Evolutionary conservation across 1,140 invertebrate species (phyloP).

Genomic region (Panulirus ornatus): DNA sequence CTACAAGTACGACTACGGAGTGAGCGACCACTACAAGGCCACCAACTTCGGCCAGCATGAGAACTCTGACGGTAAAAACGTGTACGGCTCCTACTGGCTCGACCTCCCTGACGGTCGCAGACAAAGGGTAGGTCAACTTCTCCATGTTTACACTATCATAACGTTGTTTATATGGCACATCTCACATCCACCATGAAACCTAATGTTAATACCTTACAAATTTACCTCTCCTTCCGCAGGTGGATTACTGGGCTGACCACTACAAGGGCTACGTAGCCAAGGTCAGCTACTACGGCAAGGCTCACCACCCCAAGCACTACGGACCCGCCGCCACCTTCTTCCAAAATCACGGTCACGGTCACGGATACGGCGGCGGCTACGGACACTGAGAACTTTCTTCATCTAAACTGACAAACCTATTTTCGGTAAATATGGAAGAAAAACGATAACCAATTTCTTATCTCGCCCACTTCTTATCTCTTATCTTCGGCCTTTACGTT

Average conservation of each 20-base stretch:
- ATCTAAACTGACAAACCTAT: neutral
- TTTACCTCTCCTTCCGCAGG: neutral
- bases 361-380: neutral
- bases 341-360: neutral
- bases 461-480: too few species aligned
- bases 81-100: constrained; percentile 74
- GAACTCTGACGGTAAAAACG: constrained; percentile 76
- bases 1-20: constrained; percentile 88
- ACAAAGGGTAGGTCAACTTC: constrained; percentile 43
- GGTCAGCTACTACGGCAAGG: constrained; percentile 45
- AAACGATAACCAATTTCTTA: neutral
- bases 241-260: constrained; percentile 42
- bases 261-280: constrained; percentile 35
- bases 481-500: too few species aligned
- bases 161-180: neutral
- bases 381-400: neutral
- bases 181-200: neutral
- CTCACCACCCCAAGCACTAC: constrained; percentile 37
- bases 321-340: constrained; percentile 10
- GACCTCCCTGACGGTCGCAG: constrained; percentile 61
- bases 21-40: constrained; percentile 84
- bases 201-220: too few species aligned
- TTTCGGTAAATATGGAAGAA: constrained; percentile 5
- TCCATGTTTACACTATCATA: neutral
- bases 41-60: constrained; percentile 56